These are phyloP conservation scores for Discoglossus pictus DNA, from an alignment of 2,797 vertebrate genomes.

Conservation along the genomic window DNA sequence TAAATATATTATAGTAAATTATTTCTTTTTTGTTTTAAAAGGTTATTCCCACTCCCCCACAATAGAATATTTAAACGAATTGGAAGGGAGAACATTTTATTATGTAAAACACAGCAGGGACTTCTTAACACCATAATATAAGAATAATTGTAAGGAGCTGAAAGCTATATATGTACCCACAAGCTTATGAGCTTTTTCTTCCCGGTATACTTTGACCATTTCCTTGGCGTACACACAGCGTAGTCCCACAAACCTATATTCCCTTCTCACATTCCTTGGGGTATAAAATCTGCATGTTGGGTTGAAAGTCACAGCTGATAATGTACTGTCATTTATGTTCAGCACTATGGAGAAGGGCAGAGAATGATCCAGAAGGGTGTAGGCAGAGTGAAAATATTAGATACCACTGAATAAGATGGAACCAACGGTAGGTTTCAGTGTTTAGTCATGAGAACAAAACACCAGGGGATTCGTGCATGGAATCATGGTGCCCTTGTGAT, in stretches of 20 bases:
- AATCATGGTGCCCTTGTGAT: not conserved
- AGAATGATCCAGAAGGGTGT: slow-evolving; percentile 18
- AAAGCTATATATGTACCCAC: not conserved
- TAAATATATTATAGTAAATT: too few relatives aligned
- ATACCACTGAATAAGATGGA: slow-evolving; percentile 4
- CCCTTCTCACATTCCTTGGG: not conserved
- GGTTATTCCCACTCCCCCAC: too few relatives aligned
- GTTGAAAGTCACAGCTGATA: slow-evolving; percentile 37
- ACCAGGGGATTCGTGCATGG: not conserved
- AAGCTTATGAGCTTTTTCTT: not conserved
- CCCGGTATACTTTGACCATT: not conserved
- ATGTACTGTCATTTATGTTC: slow-evolving; percentile 15
- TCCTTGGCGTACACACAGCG: not conserved
- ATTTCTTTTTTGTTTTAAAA: too few relatives aligned
- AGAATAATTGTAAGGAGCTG: not conserved
- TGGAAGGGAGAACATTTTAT: not conserved
- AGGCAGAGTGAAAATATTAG: not conserved
- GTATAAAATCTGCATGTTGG: slow-evolving; percentile 18
- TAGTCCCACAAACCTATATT: not conserved
- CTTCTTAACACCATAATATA: not conserved
- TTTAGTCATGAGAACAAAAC: slow-evolving; percentile 7
- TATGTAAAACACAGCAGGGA: not conserved
- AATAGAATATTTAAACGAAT: not conserved
- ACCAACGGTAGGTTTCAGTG: not conserved
- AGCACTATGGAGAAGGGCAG: not conserved